A percentile compares a stretch with the other conserved stretches of the same genome.
Evolutionary conservation across 2,797 vertebrate species (phyloP).

Genomic region (Accipiter superciliosus): DNA sequence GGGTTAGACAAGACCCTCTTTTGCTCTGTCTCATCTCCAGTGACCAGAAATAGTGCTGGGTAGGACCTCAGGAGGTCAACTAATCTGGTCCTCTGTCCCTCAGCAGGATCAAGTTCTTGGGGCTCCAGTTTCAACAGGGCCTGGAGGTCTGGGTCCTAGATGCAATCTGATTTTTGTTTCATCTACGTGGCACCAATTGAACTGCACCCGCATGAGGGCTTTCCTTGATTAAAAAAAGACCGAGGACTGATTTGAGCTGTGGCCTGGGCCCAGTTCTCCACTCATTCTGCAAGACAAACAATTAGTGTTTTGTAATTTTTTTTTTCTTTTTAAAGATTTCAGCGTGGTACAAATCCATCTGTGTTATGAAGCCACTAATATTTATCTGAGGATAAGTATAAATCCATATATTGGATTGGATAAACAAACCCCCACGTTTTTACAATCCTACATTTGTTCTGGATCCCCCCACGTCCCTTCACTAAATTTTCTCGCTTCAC

Average conservation of each 20-base stretch:
- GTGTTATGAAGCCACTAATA: not conserved
- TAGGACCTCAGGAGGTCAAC: not conserved
- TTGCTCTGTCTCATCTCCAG: not conserved
- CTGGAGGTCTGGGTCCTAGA: not conserved
- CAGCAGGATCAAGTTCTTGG: not conserved
- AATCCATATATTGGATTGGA: not conserved
- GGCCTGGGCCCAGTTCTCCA: not conserved
- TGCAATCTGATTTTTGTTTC: not conserved
- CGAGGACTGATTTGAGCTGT: not conserved
- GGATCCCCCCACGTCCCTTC: accelerated
- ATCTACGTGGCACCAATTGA: not conserved
- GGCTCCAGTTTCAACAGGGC: conserved; percentile 1
- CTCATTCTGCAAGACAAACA: not conserved
- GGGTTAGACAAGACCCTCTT: not conserved
- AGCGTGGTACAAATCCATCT: not conserved
- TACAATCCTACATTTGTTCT: not conserved
- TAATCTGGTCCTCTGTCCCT: not conserved
- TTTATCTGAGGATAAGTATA: not conserved
- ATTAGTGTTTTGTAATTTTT: not conserved
- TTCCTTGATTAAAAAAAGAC: not conserved
- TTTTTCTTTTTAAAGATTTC: not conserved
- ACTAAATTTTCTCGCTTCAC: not conserved
- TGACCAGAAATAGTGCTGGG: not conserved
- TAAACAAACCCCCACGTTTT: not conserved
- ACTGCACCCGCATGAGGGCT: not conserved